Conservation (phyloP, 2,888 invertebrate species). For the Lagria hirta region DNA sequence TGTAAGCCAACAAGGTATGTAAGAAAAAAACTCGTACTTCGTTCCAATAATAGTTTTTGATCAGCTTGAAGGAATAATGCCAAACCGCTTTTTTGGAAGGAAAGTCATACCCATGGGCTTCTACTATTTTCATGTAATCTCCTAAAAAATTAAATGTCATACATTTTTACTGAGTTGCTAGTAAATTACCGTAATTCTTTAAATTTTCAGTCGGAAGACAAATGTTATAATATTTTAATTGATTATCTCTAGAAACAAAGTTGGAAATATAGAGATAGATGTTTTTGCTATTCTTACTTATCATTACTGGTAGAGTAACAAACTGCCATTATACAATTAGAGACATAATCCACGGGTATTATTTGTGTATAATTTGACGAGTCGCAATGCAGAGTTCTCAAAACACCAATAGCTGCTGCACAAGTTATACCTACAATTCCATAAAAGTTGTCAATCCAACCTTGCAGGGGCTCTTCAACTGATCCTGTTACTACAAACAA, state of each 20-base stretch:
- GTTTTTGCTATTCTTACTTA: slow-evolving; percentile 49
- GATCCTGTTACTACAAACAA: slow-evolving; percentile 37
- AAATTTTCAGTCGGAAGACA: not conserved
- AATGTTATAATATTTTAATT: not conserved
- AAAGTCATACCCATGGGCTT: too few relatives aligned
- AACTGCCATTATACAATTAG: slow-evolving; percentile 62
- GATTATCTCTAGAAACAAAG: not conserved
- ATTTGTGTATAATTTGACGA: slow-evolving; percentile 55
- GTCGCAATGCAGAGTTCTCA: slow-evolving; percentile 57
- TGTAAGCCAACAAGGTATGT: not conserved
- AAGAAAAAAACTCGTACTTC: not conserved
- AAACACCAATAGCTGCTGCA: slow-evolving; percentile 35
- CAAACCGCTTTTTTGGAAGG: too few relatives aligned
- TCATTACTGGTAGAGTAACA: slow-evolving; percentile 55
- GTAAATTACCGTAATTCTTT: not conserved
- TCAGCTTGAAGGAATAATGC: not conserved
- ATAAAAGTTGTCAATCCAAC: slow-evolving; percentile 58
- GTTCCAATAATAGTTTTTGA: not conserved
- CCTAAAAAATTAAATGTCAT: too few relatives aligned
- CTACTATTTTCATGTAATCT: too few relatives aligned
- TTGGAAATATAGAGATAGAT: not conserved
- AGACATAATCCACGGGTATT: slow-evolving; percentile 67
- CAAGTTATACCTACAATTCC: slow-evolving; percentile 35
- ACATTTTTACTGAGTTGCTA: too few relatives aligned
- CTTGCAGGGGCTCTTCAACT: slow-evolving; percentile 48